Evolutionary conservation across 2,113 vertebrate species (phyloP).

Genomic region (Erinaceus europaeus): DNA sequence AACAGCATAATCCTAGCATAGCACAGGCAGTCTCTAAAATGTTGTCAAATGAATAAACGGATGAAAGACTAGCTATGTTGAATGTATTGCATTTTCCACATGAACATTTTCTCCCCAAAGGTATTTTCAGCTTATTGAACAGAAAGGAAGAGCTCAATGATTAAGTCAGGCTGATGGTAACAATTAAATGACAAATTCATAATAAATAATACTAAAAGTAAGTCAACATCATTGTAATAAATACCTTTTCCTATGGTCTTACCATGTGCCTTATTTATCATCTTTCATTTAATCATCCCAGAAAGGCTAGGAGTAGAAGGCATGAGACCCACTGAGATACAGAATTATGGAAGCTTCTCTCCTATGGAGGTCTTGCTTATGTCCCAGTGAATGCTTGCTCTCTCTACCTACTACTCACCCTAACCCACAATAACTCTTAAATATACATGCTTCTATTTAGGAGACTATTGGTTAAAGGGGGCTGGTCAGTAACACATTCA

Average conservation of each 20-base stretch:
- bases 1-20: background rate
- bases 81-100: background rate
- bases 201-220: background rate
- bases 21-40: background rate
- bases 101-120: slow-evolving; percentile 14
- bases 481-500: too few relatives aligned
- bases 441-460: background rate
- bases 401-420: background rate
- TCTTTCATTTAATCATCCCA: background rate
- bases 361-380: background rate
- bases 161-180: background rate
- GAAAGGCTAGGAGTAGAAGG: background rate
- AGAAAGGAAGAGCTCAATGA: background rate
- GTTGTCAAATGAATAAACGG: slow-evolving; percentile 36
- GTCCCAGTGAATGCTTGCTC: background rate
- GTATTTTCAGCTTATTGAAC: slow-evolving; percentile 20
- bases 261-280: background rate
- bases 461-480: too few relatives aligned
- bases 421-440: background rate
- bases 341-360: background rate
- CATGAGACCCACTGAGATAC: rapidly evolving
- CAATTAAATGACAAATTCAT: background rate
- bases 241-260: background rate
- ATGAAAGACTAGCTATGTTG: background rate
- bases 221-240: background rate